Conservation (phyloP, 2,888 invertebrate species). For the Celastrina argiolus region DNA sequence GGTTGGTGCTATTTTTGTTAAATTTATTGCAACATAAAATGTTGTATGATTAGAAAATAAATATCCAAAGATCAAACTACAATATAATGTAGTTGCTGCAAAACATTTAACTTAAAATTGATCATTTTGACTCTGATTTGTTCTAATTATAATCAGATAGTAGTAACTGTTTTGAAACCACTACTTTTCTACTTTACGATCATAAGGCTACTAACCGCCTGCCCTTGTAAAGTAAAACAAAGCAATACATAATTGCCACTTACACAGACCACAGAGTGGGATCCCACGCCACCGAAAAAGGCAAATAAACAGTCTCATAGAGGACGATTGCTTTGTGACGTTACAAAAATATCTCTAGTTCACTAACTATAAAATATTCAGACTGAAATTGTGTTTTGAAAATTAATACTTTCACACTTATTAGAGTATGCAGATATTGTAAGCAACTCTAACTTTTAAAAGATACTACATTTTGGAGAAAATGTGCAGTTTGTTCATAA, state of each 20-base stretch:
- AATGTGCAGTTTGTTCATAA: too few relatives aligned
- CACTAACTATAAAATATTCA: background rate
- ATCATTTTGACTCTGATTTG: too few relatives aligned
- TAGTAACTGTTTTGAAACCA: background rate
- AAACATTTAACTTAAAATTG: background rate
- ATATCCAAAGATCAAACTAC: background rate
- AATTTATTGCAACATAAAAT: background rate
- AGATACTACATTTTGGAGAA: too few relatives aligned
- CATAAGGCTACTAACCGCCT: background rate
- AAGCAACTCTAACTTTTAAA: too few relatives aligned
- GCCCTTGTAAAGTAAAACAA: background rate
- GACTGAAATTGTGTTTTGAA: background rate
- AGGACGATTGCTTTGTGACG: background rate
- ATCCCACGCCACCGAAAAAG: slow-evolving; percentile 6
- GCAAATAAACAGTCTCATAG: slow-evolving; percentile 6
- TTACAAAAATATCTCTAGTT: background rate
- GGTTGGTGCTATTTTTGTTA: background rate
- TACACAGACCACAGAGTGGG: background rate
- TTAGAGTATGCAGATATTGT: too few relatives aligned
- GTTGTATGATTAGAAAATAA: background rate
- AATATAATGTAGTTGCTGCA: background rate
- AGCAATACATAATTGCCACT: slow-evolving; percentile 9
- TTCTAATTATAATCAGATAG: too few relatives aligned
- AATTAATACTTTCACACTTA: background rate
- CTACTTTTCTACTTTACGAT: background rate